Base-by-base conservation (phyloP, 2,797 vertebrate genomes). In the Fratercula arctica region DNA sequence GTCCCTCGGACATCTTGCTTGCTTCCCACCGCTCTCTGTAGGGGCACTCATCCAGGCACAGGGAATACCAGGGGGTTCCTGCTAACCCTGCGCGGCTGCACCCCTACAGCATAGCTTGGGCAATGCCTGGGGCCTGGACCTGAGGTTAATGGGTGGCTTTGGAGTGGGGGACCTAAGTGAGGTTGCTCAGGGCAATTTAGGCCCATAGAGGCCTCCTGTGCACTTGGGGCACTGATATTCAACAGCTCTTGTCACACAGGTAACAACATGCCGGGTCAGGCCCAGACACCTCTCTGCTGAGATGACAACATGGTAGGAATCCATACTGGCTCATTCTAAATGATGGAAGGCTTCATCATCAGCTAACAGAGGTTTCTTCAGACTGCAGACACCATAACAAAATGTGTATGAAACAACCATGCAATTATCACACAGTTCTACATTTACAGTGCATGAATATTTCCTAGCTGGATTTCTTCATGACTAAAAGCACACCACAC, bases 131-230 rank as follows among this genome's bases (percentile, higher is more conserved):
- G 13, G 15, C 16, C 28, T 18, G 14, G 5, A 11, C 5, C 24
- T 16, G 26, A 8, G 6, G 2, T 31, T 26, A 48, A 12, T 0
- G 0, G 6, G 7, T 16, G 13, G 8, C 1, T 16, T 46, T 33
- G 48, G 21, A 19, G 13, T 6, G 1, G 9, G 10, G 18, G 2
- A 26, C 31, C 5, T 1, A 6, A 10, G 12, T 11, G 46, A 77
- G 16, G 11, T 1, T 39, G 5, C 3, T 33, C 26, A 6, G 26
- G 23, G 18, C 16, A 39, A 7, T 31, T 37, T 19, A 37, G 8
- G 5, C 9, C 43, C 48, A 4, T 1, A 20, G 21, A 45, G 13
- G 17, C 14, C 9, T 41, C 48, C 51, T 39, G 12, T 19, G 46
- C 15, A 6, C 9, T 20, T 25, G 35, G 6, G 21, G 9, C 25